Base-by-base conservation (phyloP, 2,888 invertebrate species). In the Dendrolimus pini region DNA sequence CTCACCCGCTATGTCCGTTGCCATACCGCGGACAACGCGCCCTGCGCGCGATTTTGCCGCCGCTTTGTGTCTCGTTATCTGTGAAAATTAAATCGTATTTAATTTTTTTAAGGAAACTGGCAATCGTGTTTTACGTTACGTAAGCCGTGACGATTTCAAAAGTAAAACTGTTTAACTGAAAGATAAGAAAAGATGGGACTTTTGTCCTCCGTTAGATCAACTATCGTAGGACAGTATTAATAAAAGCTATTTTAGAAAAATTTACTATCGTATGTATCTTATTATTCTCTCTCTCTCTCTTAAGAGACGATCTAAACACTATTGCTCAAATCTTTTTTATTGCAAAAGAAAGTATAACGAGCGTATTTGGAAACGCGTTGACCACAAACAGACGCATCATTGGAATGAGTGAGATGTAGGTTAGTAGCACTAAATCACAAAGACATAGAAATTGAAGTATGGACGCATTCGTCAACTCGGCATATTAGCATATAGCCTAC, bases 311-410 rank as follows among this genome's bases (percentile, higher is more conserved):
- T 74, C 75, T 72, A 73, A 75, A 77, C 74, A 71, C 70, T 72
- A 74, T 70, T 72, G 69, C 71, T 76, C 72, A 70, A 71, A 83
- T 85, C 83, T 85, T 89, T 88, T 75, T 82, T 81, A 77, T 83
- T 85, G 82, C 75, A 84, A 82, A 80, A 78, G 86, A 89, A 89
- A 89, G 89, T 89, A 83, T 85, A 85, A 83, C 85, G 81, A 85
- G 82, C 80, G 81, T 85, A 79, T 85, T 85, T 80, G 81, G 79
- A 78, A 83, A 78, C 80, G 77, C 76, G 77, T 75, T 82, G 83
- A 81, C 82, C 83, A 80, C 82, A 80, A 82, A 78, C 80, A 82
- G 83, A 79, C 82, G 79, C 82, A 85, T 86, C 86, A 83, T 81
- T 77, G 80, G 77, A 71, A 69, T 67, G 71, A 65, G 65, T 68